Evolutionary conservation across 1,140 invertebrate genomes (phyloP).

Genomic region (Pemphigus obesinymphae): DNA sequence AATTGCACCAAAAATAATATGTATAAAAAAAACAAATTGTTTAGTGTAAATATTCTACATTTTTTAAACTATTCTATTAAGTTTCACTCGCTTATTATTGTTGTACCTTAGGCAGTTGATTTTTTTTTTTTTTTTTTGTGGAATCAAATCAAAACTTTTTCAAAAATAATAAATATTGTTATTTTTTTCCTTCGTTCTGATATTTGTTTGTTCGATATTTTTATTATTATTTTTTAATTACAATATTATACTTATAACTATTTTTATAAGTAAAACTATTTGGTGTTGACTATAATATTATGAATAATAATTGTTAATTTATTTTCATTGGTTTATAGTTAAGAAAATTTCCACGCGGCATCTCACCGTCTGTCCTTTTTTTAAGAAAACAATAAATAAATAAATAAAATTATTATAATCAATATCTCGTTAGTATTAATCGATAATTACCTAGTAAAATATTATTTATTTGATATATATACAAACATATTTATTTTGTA

Average conservation of each 20-base stretch:
- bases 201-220: conserved; percentile 31
- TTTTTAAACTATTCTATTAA: conserved; percentile 38
- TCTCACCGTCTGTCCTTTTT: conserved; percentile 36
- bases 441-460: conserved; percentile 39
- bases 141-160: conserved; percentile 38
- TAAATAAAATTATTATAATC: conserved; percentile 39
- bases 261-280: conserved; percentile 23
- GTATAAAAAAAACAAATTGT: conserved; percentile 22
- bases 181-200: conserved; percentile 17
- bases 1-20: conserved; percentile 34
- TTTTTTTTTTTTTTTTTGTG: background rate
- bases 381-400: conserved; percentile 17
- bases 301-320: conserved; percentile 22
- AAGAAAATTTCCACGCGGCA: conserved; percentile 30
- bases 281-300: conserved; percentile 31
- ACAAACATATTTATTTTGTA: conserved; percentile 40
- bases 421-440: conserved; percentile 41
- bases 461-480: conserved; percentile 40
- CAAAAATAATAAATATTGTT: conserved; percentile 27
- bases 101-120: conserved; percentile 41
- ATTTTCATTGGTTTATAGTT: conserved; percentile 30
- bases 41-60: conserved; percentile 36
- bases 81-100: conserved; percentile 37
- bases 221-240: conserved; percentile 43
- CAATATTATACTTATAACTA: conserved; percentile 52